Base-by-base conservation (phyloP, 2,113 vertebrate species). In the Oncorhynchus gorbuscha region DNA sequence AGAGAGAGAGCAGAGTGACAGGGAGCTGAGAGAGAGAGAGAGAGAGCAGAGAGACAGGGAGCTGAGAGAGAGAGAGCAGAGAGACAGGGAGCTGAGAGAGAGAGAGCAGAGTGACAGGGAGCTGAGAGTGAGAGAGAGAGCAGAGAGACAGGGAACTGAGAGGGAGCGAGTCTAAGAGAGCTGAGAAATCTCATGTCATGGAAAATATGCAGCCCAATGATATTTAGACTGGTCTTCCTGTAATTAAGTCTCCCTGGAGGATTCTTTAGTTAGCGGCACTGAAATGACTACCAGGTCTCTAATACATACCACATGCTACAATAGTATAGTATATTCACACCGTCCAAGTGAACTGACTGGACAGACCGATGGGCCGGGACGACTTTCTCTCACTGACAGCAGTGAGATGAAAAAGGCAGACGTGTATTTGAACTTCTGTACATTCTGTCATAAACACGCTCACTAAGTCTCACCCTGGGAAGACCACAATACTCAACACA, bases 191-290 rank as follows among this genome's bases (percentile, higher is more conserved):
- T 93, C 95, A 94, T 95, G 95, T 96, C 95, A 94, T 89, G 94
- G 95, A 97, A 95, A 97, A 95, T 97, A 96, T 96, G 95, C 93
- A 89, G 95, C 93, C 93, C 89, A 87, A 93, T 95, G 97, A 98
- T 98, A 97, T 96, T 98, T 97, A 95, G 95, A 97, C 96, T 94
- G 96, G 94, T 95, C 95, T 98, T 98, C 97, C 97, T 99, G 98
- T 97, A 99, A 99, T 99, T 99, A 99, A 95, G 94, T 96, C 95
- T 95, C 97, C 95, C 97, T 90, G 88, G 98, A 97, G 98, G 94
- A 96, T 97, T 97, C 91, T 95, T 95, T 95, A 97, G 96, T 98
- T 97, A 96, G 96, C 96, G 95, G 96, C 95, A 94, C 91, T 94
- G 95, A 98, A 98, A 99, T 98, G 96, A 97, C 96, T 97, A 95